A percentile compares a stretch with the other conserved stretches of the same genome.
These are phyloP conservation scores for Melanocharis versteri DNA, from an alignment of 2,113 vertebrate genomes.

Conservation along the genomic window DNA sequence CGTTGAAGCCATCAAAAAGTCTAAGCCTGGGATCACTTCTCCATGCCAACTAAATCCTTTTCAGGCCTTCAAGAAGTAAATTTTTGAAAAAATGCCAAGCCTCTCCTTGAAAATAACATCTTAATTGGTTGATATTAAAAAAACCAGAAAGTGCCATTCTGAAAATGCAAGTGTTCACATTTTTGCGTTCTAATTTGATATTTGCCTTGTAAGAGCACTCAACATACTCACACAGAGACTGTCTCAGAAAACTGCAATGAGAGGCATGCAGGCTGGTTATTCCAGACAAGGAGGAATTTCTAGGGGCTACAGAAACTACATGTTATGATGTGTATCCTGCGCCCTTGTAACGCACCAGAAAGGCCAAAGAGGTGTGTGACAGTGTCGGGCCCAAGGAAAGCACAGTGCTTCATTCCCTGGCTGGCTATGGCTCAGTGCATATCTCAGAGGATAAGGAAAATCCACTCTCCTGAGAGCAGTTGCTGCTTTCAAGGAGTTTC, in stretches of 20 bases:
- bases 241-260: not conserved
- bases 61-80: slow-evolving; percentile 46
- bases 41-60: slow-evolving; percentile 61
- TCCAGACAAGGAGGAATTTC: not conserved
- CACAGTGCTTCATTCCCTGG: not conserved
- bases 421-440: not conserved
- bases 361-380: not conserved
- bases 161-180: slow-evolving; percentile 42
- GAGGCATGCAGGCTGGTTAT: not conserved
- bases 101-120: slow-evolving; percentile 68
- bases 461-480: not conserved
- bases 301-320: not conserved
- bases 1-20: slow-evolving; percentile 54
- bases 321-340: not conserved
- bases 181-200: slow-evolving; percentile 52
- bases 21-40: slow-evolving; percentile 54
- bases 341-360: not conserved
- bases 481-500: not conserved
- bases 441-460: not conserved
- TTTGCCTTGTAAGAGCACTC: slow-evolving; percentile 46
- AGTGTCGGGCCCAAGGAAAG: not conserved
- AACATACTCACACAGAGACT: not conserved
- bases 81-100: slow-evolving; percentile 70
- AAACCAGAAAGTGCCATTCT: slow-evolving; percentile 55
- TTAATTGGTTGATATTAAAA: slow-evolving; percentile 70